Base-by-base conservation (phyloP, 2,888 invertebrate genomes). In the Tenthredo amoena region DNA sequence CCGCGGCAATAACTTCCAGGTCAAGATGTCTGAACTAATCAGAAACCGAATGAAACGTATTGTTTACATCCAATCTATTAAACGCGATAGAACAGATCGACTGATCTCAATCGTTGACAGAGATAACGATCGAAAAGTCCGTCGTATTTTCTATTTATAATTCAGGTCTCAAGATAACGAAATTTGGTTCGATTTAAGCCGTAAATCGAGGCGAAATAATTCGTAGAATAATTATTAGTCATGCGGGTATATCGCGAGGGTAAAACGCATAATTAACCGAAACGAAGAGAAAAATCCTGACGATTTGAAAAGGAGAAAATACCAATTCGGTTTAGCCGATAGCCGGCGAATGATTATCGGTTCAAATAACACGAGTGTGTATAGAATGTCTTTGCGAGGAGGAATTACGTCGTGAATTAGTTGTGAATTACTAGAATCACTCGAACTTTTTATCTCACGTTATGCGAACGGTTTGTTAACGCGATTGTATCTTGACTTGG, bases 371-470 rank as follows among this genome's bases (percentile, higher is more conserved):
- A 10, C 37, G n/a, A 37, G 18, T 37, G 5, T 71, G 34, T 37
- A 18, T 40, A n/a, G 47, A 43, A 43, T 76, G 9, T 40, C 26
- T 47, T 9, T 21, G 15, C 10, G 12, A 47, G 21, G 7, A 43
- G 43, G 7, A 43, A 21, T 74, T 74, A 50, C 12, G 47, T 47
- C n/a, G 50, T 10, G 18, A 31, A 77, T 47, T 50, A 77, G 31
- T 55, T 47, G 47, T 50, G 34, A 77, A 77, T 77, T 21, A 15
- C 55, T 55, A 7, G 58, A 31, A 79, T 79, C 21, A 55, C 34
- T 34, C 7, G 50, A 77, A 47, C 50, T 77, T 77, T 77, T 77
- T 10, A 74, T 43, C 37, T 74, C 37, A 12, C 10, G 21, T 74
- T 34, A 10, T 15, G n/a, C 1, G 26, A 76, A 12, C 18, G 43